A percentile compares a stretch with the other conserved stretches of the same genome.
Conservation (phyloP, 2,113 vertebrate species). For the Pygoscelis antarcticus region DNA sequence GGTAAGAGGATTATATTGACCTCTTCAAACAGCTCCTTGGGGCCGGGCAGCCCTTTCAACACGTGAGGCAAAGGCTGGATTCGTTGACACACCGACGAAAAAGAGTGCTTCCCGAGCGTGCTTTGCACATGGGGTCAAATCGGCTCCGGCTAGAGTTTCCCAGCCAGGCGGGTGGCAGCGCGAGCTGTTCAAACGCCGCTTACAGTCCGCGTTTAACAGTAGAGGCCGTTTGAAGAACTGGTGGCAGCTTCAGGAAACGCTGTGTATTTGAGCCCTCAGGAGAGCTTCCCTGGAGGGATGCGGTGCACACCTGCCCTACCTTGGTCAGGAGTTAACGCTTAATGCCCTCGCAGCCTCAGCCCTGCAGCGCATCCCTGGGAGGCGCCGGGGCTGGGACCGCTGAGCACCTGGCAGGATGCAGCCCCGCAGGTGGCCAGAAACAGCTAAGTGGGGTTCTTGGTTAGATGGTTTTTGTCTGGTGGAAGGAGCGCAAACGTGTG, state of each 20-base stretch:
- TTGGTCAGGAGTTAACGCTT: not conserved
- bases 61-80: not conserved
- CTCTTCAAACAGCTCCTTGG: not conserved
- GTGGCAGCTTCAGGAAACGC: not conserved
- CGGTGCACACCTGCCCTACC: not conserved
- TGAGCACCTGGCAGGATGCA: not conserved
- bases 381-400: not conserved
- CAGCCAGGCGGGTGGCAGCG: not conserved
- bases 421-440: not conserved
- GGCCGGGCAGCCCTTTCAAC: not conserved
- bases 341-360: fast-evolving
- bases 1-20: not conserved
- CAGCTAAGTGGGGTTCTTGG: not conserved
- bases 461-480: not conserved
- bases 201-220: fast-evolving
- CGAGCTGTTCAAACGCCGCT: not conserved
- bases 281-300: constrained; percentile 7
- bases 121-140: not conserved
- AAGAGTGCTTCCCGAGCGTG: not conserved
- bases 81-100: not conserved
- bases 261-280: not conserved
- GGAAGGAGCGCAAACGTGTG: not conserved
- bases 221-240: not conserved
- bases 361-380: not conserved
- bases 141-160: not conserved